Percentiles rank a stretch among this genome's conserved stretches.
Evolutionary conservation across 2,888 invertebrate genomes (phyloP).

Genomic region (Calameuta filiformis): DNA sequence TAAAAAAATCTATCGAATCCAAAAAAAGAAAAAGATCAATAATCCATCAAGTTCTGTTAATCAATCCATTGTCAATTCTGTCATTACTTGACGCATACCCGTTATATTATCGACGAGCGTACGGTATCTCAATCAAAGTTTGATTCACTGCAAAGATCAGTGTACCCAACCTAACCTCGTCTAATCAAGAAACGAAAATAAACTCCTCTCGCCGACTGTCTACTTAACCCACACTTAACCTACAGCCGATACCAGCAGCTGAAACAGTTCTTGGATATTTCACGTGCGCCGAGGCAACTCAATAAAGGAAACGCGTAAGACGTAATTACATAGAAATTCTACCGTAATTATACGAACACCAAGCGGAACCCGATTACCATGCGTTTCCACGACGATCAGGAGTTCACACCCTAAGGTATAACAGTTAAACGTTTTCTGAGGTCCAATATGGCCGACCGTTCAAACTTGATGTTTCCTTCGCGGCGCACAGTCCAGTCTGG

Average conservation of each 20-base stretch:
- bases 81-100: background rate
- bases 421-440: background rate
- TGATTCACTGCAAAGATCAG: background rate
- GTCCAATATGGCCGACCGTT: background rate
- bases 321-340: background rate
- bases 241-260: background rate
- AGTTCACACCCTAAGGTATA: background rate
- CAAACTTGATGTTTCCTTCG: background rate
- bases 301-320: background rate
- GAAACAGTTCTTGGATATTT: background rate
- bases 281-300: background rate
- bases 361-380: background rate
- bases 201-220: background rate
- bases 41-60: background rate
- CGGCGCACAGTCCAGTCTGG: background rate
- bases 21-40: background rate
- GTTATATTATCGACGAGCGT: background rate
- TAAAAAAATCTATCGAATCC: background rate
- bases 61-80: background rate
- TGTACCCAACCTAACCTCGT: background rate
- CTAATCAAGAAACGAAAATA: background rate
- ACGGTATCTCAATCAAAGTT: background rate
- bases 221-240: background rate
- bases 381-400: background rate
- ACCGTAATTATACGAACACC: background rate